phyloP scores from a whole-genome alignment of 2,113 vertebrate genomes.

The Melospiza georgiana region DNA sequence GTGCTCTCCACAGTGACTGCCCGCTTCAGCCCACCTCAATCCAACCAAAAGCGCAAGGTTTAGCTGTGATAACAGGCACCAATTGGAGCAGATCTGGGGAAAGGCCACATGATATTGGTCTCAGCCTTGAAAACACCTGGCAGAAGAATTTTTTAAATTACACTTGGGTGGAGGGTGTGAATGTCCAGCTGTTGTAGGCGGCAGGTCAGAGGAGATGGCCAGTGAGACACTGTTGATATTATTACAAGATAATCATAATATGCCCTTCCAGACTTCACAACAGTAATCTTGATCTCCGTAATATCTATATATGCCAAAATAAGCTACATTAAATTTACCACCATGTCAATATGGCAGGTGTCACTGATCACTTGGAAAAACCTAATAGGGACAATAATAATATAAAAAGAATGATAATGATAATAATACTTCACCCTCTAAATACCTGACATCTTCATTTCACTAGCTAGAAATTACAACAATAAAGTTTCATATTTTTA shows the following conservation, averaged over 20 bases:
- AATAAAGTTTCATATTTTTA: neutral
- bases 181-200: neutral
- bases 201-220: neutral
- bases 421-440: neutral
- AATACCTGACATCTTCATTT: neutral
- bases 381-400: neutral
- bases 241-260: neutral
- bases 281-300: neutral
- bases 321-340: neutral
- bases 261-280: neutral
- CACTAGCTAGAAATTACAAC: neutral
- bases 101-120: neutral
- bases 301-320: neutral
- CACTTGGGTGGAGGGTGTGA: accelerated
- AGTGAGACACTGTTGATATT: neutral
- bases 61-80: accelerated
- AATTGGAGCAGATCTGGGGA: accelerated
- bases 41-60: neutral
- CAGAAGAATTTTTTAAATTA: accelerated
- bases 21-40: neutral
- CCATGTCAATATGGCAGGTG: neutral
- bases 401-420: neutral
- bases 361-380: neutral
- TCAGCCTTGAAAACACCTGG: neutral
- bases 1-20: accelerated